Conservation (phyloP, 2,888 invertebrate genomes). For the Pheosia tremula region DNA sequence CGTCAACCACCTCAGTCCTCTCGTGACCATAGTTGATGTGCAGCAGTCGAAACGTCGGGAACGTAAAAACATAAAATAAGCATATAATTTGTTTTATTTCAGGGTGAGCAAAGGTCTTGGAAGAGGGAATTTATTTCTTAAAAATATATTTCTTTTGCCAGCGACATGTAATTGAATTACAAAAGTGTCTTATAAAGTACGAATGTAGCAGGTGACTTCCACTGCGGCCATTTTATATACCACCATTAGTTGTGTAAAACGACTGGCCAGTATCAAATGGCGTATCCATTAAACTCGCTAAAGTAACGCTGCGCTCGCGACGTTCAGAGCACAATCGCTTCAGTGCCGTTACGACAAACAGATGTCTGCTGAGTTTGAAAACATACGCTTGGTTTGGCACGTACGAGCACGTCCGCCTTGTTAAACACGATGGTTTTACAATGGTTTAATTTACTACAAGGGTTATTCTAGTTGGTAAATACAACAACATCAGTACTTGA, state of each 20-base stretch:
- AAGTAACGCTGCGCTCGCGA: not conserved
- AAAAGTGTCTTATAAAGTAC: not conserved
- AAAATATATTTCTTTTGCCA: not conserved
- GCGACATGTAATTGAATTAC: not conserved
- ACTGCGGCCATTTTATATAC: not conserved
- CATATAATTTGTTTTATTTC: no score
- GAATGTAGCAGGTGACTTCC: no score
- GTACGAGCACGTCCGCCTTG: not conserved
- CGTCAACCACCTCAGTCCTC: no score
- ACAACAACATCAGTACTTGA: no score
- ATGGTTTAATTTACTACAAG: no score
- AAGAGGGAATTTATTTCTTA: no score
- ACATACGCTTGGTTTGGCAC: slow-evolving; percentile 4
- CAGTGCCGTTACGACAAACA: slow-evolving; percentile 22
- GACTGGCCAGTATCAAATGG: slow-evolving; percentile 1
- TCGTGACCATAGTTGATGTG: no score
- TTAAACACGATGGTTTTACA: no score
- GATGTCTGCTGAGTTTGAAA: slow-evolving; percentile 13
- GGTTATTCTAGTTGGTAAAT: no score
- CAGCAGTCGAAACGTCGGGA: no score
- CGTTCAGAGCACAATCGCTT: slow-evolving; percentile 12
- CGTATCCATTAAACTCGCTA: not conserved
- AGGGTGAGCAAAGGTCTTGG: no score
- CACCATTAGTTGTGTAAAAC: not conserved
- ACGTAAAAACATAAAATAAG: no score